phyloP scores from a whole-genome alignment of 1,140 invertebrate genomes.

The Heliconius melpomene region DNA sequence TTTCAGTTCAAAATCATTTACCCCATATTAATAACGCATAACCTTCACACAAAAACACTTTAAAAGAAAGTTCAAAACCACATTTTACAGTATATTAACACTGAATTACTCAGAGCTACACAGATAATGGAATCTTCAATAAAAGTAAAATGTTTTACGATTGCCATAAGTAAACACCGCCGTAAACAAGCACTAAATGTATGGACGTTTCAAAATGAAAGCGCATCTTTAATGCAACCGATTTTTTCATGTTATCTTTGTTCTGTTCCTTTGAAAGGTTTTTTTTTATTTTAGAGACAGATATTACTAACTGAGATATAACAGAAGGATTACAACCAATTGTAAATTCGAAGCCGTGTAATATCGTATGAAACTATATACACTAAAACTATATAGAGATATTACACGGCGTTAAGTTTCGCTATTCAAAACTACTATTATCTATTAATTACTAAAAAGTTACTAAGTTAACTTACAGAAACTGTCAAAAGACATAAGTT shows the following conservation, averaged over 20 bases:
- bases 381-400: no score
- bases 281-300: not conserved
- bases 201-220: slow-evolving; percentile 15
- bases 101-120: not conserved
- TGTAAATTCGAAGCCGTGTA: not conserved
- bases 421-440: no score
- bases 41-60: not conserved
- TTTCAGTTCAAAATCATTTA: not conserved
- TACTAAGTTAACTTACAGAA: no score
- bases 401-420: no score
- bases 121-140: slow-evolving; percentile 6
- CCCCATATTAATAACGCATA: not conserved
- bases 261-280: not conserved
- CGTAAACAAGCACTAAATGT: slow-evolving; percentile 12
- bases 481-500: not conserved
- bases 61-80: slow-evolving; percentile 3
- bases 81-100: slow-evolving; percentile 6
- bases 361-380: no score
- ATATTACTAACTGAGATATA: not conserved
- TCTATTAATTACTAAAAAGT: not conserved
- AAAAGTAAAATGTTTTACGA: slow-evolving; percentile 16
- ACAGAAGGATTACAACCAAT: not conserved
- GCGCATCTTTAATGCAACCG: slow-evolving; percentile 2
- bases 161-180: slow-evolving; percentile 14
- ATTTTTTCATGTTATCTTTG: not conserved